Evolutionary conservation across 2,113 vertebrate species (phyloP).

Genomic region (Globicephala melas): DNA sequence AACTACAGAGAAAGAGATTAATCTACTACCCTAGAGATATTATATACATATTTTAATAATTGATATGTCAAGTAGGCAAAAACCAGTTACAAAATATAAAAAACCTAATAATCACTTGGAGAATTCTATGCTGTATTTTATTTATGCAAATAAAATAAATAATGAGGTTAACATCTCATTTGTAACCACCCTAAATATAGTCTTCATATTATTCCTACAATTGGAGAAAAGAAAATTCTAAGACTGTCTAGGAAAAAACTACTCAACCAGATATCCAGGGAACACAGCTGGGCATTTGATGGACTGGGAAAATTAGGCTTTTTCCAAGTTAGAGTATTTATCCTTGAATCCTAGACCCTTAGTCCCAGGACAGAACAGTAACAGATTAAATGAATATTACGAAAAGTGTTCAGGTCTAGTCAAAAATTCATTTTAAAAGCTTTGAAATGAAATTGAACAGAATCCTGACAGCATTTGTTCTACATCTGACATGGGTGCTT

Average conservation of each 20-base stretch:
- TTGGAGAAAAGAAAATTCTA: neutral
- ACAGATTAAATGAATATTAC: slow-evolving; percentile 47
- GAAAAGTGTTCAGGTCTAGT: slow-evolving; percentile 55
- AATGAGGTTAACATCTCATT: neutral
- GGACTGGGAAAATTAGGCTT: neutral
- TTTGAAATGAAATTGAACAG: slow-evolving; percentile 67
- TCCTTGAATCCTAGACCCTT: neutral
- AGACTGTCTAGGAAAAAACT: neutral
- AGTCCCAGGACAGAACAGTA: neutral
- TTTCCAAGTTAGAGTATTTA: neutral
- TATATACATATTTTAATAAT: neutral
- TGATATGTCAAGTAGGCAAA: neutral
- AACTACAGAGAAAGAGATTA: neutral
- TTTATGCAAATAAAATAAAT: neutral
- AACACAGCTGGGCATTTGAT: neutral
- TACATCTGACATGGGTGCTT: slow-evolving; percentile 60
- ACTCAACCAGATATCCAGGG: neutral
- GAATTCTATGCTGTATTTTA: neutral
- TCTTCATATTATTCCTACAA: neutral
- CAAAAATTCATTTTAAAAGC: slow-evolving; percentile 74
- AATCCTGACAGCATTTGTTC: slow-evolving; percentile 63
- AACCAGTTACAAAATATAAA: neutral
- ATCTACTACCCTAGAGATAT: neutral
- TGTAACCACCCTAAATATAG: neutral
- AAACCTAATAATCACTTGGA: neutral